Conservation (phyloP, 2,888 invertebrate species). For the Dione vanillae region DNA sequence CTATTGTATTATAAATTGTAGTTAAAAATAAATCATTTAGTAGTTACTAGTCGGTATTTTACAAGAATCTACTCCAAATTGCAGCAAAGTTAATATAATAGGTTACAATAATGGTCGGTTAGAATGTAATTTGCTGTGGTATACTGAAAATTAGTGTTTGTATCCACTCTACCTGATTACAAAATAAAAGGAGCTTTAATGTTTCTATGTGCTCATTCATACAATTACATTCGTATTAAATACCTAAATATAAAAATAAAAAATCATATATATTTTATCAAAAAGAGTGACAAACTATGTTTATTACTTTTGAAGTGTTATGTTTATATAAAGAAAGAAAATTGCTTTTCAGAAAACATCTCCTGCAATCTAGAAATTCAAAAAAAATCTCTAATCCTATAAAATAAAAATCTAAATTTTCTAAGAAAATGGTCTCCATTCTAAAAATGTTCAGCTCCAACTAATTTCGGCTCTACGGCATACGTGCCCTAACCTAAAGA, state of each 20-base stretch:
- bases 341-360: no score
- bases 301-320: no score
- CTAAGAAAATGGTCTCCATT: no score
- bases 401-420: no score
- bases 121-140: slow-evolving; percentile 41
- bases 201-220: slow-evolving; percentile 15
- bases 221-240: not conserved
- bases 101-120: slow-evolving; percentile 34
- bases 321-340: no score
- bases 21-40: not conserved
- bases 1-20: slow-evolving; percentile 1
- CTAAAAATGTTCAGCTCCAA: no score
- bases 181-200: slow-evolving; percentile 16
- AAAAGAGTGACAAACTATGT: no score
- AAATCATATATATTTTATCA: no score
- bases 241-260: not conserved
- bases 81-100: slow-evolving; percentile 29
- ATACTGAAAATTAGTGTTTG: slow-evolving; percentile 36
- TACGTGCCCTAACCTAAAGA: no score
- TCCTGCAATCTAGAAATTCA: no score
- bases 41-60: not conserved
- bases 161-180: slow-evolving; percentile 25
- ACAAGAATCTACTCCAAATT: slow-evolving; percentile 21
- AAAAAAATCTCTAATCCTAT: no score
- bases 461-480: no score